Percentiles rank a stretch among this genome's conserved stretches.
These are phyloP conservation scores for Xiphorhynchus elegans DNA, from an alignment of 2,113 vertebrate species.

Conservation along the genomic window DNA sequence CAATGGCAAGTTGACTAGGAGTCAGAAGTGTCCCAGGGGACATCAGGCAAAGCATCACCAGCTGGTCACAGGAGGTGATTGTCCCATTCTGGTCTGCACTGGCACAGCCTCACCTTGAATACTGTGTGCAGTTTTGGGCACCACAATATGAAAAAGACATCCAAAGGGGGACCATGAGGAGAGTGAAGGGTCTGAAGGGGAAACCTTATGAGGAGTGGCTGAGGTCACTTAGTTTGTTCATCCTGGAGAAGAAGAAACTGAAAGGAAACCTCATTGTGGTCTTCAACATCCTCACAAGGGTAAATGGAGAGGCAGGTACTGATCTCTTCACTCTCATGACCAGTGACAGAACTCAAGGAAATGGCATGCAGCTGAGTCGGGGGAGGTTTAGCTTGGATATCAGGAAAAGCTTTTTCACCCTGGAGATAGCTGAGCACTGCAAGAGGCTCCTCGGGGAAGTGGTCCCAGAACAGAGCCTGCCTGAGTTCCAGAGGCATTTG, in stretches of 20 bases:
- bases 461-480: background rate
- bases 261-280: background rate
- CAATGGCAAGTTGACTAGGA: background rate
- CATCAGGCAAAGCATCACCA: fast-evolving
- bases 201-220: background rate
- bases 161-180: background rate
- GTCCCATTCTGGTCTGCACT: background rate
- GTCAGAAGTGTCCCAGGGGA: background rate
- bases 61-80: background rate
- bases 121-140: background rate
- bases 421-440: background rate
- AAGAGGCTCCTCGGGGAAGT: background rate
- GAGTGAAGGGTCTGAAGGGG: background rate
- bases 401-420: background rate
- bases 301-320: background rate
- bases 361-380: background rate
- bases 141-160: background rate
- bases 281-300: background rate
- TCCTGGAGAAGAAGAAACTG: background rate
- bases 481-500: background rate
- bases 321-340: background rate
- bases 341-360: background rate
- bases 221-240: background rate
- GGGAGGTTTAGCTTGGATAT: background rate
- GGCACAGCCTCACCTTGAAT: fast-evolving